Conservation (phyloP, 1,140 invertebrate genomes). For the Planococcus citri region DNA sequence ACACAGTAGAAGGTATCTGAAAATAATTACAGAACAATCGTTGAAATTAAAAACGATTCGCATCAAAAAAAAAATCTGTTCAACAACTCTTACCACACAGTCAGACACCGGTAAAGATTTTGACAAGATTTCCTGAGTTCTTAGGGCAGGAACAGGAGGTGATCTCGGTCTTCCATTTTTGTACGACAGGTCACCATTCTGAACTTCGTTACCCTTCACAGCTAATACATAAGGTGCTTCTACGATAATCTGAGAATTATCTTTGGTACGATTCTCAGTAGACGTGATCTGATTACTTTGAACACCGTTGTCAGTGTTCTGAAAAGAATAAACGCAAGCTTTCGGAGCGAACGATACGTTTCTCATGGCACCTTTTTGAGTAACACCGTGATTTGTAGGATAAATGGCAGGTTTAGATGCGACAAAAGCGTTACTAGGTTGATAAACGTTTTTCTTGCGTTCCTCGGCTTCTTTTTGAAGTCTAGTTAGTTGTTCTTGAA, state of each 20-base stretch:
- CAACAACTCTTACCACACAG: too few species aligned
- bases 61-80: neutral
- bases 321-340: neutral
- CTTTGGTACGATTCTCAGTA: neutral
- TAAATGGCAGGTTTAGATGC: neutral
- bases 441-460: neutral
- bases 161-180: neutral
- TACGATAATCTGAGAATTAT: neutral
- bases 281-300: neutral
- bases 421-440: too few species aligned
- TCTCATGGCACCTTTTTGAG: neutral
- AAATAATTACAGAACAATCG: neutral
- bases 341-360: neutral
- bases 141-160: neutral
- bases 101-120: neutral
- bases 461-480: neutral
- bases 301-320: neutral
- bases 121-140: neutral
- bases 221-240: slow-evolving; percentile 2
- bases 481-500: neutral
- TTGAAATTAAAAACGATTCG: neutral
- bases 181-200: neutral
- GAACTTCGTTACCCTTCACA: neutral
- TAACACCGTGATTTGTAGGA: neutral
- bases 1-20: neutral